A percentile compares a stretch with the other conserved stretches of the same genome.
Conservation (phyloP, 1,140 invertebrate genomes). For the Coptotermes formosanus region DNA sequence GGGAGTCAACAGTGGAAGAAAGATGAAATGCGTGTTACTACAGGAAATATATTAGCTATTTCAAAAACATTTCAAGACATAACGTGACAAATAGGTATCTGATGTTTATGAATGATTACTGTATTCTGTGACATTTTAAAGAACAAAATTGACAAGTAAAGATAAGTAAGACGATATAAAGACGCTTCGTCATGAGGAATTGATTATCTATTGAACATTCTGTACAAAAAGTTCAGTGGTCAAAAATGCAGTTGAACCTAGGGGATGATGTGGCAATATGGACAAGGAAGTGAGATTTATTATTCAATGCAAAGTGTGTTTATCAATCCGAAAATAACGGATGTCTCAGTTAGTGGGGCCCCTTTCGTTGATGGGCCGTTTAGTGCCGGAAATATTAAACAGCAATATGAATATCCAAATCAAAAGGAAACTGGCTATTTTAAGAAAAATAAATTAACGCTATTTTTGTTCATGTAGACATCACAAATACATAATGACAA, state of each 20-base stretch:
- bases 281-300: too few relatives aligned
- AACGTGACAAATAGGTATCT: background rate
- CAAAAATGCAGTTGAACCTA: background rate
- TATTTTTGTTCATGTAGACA: too few relatives aligned
- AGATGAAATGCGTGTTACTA: background rate
- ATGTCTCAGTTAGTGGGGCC: too few relatives aligned
- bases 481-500: too few relatives aligned
- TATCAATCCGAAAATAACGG: too few relatives aligned
- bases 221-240: background rate
- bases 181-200: background rate
- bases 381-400: too few relatives aligned
- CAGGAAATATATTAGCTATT: background rate
- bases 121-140: background rate
- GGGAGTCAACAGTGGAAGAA: background rate
- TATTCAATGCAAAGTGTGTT: too few relatives aligned
- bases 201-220: background rate
- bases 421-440: too few relatives aligned
- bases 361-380: too few relatives aligned
- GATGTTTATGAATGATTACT: background rate
- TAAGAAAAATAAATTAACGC: too few relatives aligned
- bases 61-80: background rate
- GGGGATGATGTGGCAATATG: too few relatives aligned
- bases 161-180: background rate
- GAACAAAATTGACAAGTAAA: background rate
- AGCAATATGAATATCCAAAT: too few relatives aligned